These are phyloP conservation scores for Elgaria multicarinata DNA, from an alignment of 2,113 vertebrate genomes.

Conservation along the genomic window DNA sequence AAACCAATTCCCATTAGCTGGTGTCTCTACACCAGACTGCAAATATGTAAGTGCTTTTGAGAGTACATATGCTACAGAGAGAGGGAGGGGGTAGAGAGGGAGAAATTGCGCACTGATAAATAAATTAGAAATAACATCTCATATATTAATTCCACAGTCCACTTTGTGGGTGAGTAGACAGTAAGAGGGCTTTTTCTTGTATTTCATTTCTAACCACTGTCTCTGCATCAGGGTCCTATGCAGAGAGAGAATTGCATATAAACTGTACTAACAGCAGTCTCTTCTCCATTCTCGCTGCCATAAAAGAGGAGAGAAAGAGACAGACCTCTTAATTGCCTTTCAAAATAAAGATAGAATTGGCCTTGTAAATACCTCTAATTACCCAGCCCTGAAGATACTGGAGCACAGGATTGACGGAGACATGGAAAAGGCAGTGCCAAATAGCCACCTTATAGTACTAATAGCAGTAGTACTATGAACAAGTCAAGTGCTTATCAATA, in stretches of 20 bases:
- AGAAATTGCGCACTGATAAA: slow-evolving; percentile 34
- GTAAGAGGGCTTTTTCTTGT: slow-evolving; percentile 66
- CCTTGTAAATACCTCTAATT: slow-evolving; percentile 52
- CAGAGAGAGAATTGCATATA: slow-evolving; percentile 49
- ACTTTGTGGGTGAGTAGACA: slow-evolving; percentile 69
- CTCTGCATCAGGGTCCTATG: slow-evolving; percentile 45
- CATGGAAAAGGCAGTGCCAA: slow-evolving; percentile 36
- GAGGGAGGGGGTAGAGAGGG: not conserved
- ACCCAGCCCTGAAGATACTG: slow-evolving; percentile 43
- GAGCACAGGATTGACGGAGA: slow-evolving; percentile 13
- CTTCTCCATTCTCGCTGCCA: slow-evolving; percentile 20
- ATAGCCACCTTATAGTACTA: slow-evolving; percentile 33
- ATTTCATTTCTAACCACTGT: slow-evolving; percentile 67
- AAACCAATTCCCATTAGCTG: slow-evolving; percentile 70
- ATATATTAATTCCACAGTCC: slow-evolving; percentile 68
- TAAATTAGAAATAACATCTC: slow-evolving; percentile 70
- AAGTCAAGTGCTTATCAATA: not conserved
- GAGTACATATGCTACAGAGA: slow-evolving; percentile 54
- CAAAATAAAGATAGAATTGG: slow-evolving; percentile 59
- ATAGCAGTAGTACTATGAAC: not conserved
- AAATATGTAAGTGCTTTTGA: slow-evolving; percentile 64
- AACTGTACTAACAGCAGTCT: slow-evolving; percentile 37
- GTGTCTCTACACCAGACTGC: slow-evolving; percentile 47
- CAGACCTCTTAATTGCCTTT: slow-evolving; percentile 45
- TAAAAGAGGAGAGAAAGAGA: not conserved